phyloP scores from a whole-genome alignment of 2,797 vertebrate genomes.

The Linurgus olivaceus region DNA sequence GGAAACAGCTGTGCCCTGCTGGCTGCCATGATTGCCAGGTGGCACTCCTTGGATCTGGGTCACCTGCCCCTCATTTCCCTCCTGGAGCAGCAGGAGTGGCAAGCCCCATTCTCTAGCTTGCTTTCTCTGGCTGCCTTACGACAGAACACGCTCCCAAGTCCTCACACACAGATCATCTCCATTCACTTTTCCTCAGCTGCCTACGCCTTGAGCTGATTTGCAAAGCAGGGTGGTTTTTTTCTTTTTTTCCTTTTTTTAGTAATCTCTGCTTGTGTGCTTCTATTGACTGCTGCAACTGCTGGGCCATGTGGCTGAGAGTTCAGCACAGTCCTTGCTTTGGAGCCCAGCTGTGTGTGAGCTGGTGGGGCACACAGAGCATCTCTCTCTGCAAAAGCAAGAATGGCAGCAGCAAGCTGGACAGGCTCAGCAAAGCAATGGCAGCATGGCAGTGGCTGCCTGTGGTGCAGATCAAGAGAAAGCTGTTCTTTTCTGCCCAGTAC shows the following conservation, averaged over 20 bases:
- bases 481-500: background rate
- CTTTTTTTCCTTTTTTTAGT: background rate
- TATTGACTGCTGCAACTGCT: background rate
- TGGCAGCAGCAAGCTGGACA: background rate
- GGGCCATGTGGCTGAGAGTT: background rate
- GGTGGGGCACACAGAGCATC: background rate
- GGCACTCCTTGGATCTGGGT: background rate
- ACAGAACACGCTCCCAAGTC: background rate
- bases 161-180: background rate
- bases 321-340: background rate
- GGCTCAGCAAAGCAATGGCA: background rate
- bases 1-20: background rate
- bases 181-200: background rate
- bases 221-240: background rate
- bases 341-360: background rate
- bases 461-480: background rate
- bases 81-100: accelerated
- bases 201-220: background rate
- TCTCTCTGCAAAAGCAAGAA: background rate
- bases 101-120: background rate
- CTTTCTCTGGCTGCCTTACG: background rate
- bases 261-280: background rate
- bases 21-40: background rate
- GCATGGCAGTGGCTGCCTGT: background rate
- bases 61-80: background rate